Evolutionary conservation across 2,888 invertebrate species (phyloP).

Genomic region (Catonia carolina): DNA sequence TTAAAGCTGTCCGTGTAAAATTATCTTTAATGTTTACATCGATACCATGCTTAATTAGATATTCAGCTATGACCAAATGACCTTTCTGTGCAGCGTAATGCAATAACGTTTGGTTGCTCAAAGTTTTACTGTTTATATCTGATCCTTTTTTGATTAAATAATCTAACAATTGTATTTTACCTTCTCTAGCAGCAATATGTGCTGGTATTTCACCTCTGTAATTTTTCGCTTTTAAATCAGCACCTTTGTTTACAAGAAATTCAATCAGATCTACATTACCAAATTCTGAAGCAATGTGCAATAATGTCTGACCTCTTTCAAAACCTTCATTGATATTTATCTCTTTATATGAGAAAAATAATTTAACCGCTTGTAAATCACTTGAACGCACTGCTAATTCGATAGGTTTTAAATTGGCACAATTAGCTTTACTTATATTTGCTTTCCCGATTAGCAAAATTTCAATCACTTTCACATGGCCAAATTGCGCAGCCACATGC

Average conservation of each 20-base stretch:
- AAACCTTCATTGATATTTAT: slow-evolving; percentile 21
- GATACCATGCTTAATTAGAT: too few species aligned
- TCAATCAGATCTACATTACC: slow-evolving; percentile 19
- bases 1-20: too few species aligned
- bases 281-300: slow-evolving; percentile 26
- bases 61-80: too few species aligned
- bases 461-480: too few species aligned
- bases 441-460: too few species aligned
- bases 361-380: slow-evolving; percentile 26
- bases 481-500: too few species aligned
- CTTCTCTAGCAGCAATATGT: slow-evolving; percentile 26
- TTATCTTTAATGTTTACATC: too few species aligned
- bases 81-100: slow-evolving; percentile 28
- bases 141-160: slow-evolving; percentile 29
- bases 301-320: slow-evolving; percentile 22
- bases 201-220: slow-evolving; percentile 28
- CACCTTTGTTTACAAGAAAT: slow-evolving; percentile 20
- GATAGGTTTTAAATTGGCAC: too few species aligned
- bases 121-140: slow-evolving; percentile 17
- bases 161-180: slow-evolving; percentile 26
- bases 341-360: slow-evolving; percentile 26
- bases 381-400: slow-evolving; percentile 23
- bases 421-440: too few species aligned
- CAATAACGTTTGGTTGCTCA: slow-evolving; percentile 22
- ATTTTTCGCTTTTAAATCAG: slow-evolving; percentile 26